phyloP scores from a whole-genome alignment of 2,797 vertebrate species.

The Pygocentrus nattereri region DNA sequence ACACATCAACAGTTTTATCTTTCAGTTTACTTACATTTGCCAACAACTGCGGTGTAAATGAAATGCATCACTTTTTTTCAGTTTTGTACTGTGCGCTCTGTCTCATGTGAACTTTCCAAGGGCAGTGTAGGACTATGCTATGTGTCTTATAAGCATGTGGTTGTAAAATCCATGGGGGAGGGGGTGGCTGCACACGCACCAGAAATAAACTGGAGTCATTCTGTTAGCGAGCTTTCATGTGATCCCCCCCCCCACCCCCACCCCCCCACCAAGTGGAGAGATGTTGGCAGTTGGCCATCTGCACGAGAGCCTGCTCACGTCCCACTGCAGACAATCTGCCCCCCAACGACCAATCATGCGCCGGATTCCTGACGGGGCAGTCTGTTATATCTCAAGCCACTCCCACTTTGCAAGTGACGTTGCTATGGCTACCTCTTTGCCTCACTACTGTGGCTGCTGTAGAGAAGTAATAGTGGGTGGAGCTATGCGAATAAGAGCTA shows the following conservation, averaged over 20 bases:
- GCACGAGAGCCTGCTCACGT: conserved; percentile 72
- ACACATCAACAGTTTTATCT: background rate
- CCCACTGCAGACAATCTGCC: conserved; percentile 76
- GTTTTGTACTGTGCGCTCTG: background rate
- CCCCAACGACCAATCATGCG: conserved; percentile 68
- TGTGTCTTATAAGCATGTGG: conserved; percentile 44
- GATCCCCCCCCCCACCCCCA: conserved; percentile 51
- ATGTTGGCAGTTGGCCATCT: conserved; percentile 46
- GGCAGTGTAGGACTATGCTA: conserved; percentile 4
- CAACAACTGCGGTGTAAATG: too few relatives aligned
- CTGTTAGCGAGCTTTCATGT: conserved; percentile 48
- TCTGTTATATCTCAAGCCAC: conserved; percentile 51
- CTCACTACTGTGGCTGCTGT: conserved; percentile 32
- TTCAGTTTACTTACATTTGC: background rate
- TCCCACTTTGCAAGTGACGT: conserved; percentile 53
- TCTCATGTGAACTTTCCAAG: conserved; percentile 3
- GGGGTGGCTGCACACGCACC: conserved; percentile 28
- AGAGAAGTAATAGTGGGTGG: conserved; percentile 62
- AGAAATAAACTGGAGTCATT: conserved; percentile 56
- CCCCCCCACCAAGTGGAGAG: conserved; percentile 9
- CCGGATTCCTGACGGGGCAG: conserved; percentile 58
- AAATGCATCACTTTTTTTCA: background rate
- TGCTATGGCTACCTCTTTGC: conserved; percentile 69
- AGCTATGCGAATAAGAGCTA: conserved; percentile 51
- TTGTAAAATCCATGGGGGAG: conserved; percentile 35